These are phyloP conservation scores for Branchellion lobata DNA, from an alignment of 2,888 invertebrate genomes.

Conservation along the genomic window DNA sequence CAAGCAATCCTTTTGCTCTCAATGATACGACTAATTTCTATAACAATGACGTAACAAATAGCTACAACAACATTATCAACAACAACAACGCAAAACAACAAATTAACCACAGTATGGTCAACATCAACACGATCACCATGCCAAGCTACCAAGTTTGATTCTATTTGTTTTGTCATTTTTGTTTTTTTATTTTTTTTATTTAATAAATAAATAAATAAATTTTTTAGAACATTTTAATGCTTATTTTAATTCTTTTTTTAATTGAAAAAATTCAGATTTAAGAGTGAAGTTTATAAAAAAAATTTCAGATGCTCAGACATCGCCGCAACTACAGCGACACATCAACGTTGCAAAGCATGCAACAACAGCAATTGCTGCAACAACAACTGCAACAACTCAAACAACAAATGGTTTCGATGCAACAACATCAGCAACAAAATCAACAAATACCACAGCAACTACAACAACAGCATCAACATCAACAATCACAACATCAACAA, in stretches of 20 bases:
- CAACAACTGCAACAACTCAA: not conserved
- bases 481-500: not conserved
- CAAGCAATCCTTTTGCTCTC: not conserved
- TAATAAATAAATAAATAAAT: too few relatives aligned
- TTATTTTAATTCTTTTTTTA: not conserved
- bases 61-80: not conserved
- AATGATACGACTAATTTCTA: not conserved
- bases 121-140: not conserved
- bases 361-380: not conserved
- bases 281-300: too few relatives aligned
- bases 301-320: conserved; percentile 18
- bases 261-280: not conserved
- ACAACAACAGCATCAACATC: not conserved
- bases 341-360: not conserved
- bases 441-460: not conserved
- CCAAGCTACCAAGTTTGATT: not conserved
- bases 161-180: too few relatives aligned
- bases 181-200: too few relatives aligned
- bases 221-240: too few relatives aligned
- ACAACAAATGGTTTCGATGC: not conserved
- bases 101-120: not conserved
- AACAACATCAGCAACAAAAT: conserved; percentile 1
- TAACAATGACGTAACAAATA: not conserved
- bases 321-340: conserved; percentile 48
- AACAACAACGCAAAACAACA: not conserved